Evolutionary conservation across 2,888 invertebrate genomes (phyloP).

Genomic region (Pterobdella sp.): DNA sequence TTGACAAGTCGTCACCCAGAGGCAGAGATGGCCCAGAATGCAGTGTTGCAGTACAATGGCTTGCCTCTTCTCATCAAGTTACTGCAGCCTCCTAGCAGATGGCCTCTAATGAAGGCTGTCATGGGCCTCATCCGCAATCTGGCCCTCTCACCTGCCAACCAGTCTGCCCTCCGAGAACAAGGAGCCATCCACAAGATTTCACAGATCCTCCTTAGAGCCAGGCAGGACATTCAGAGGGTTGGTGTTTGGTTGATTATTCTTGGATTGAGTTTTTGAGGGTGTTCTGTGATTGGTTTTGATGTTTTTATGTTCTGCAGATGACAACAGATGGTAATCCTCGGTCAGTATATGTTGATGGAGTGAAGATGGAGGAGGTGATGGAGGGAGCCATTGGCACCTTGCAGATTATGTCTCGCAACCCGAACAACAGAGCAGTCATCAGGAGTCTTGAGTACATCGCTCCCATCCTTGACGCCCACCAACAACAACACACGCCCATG

Average conservation of each 20-base stretch:
- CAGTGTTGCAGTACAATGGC: slow-evolving; percentile 77
- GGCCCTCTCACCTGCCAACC: slow-evolving; percentile 89
- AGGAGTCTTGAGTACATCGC: slow-evolving; percentile 74
- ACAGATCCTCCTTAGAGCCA: slow-evolving; percentile 81
- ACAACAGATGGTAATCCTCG: slow-evolving; percentile 57
- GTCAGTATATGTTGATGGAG: slow-evolving; percentile 63
- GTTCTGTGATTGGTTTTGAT: neutral
- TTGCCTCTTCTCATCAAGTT: slow-evolving; percentile 84
- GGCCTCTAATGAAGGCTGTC: slow-evolving; percentile 83
- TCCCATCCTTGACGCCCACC: slow-evolving; percentile 71
- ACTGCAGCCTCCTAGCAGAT: slow-evolving; percentile 88
- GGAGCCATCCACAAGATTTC: slow-evolving; percentile 89
- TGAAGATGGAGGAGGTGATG: slow-evolving; percentile 97
- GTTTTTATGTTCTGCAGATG: slow-evolving; percentile 61
- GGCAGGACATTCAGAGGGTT: slow-evolving; percentile 88
- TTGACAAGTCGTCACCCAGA: slow-evolving; percentile 92
- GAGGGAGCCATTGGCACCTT: slow-evolving; percentile 97
- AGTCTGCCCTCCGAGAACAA: slow-evolving; percentile 83
- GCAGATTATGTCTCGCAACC: slow-evolving; percentile 88
- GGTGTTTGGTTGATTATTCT: neutral
- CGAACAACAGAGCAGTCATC: slow-evolving; percentile 83
- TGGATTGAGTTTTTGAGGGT: neutral
- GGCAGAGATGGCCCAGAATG: slow-evolving; percentile 94
- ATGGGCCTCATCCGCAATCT: slow-evolving; percentile 93
- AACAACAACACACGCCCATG: neutral